phyloP scores from a whole-genome alignment of 2,113 vertebrate genomes.

The Progne subis region DNA sequence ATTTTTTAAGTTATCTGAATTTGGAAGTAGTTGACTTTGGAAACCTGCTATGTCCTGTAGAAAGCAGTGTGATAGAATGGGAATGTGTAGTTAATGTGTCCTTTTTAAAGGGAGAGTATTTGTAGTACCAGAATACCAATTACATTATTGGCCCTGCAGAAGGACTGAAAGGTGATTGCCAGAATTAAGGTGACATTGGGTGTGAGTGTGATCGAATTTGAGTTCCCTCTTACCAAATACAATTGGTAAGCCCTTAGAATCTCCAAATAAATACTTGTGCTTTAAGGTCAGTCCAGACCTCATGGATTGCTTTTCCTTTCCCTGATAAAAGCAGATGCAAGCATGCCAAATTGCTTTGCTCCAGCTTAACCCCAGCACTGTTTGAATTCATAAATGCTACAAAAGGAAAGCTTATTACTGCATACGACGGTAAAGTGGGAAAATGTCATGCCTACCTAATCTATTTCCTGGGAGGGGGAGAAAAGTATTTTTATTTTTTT shows the following conservation, averaged over 20 bases:
- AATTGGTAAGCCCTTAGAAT: conserved; percentile 45
- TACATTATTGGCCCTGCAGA: neutral
- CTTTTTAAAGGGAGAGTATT: neutral
- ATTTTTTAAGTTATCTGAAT: neutral
- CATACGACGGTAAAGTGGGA: conserved; percentile 36
- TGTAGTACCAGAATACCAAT: neutral
- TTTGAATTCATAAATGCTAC: conserved; percentile 69
- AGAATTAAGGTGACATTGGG: conserved; percentile 52
- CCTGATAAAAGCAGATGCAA: conserved; percentile 67
- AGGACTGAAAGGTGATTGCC: neutral
- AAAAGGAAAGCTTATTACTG: conserved; percentile 66
- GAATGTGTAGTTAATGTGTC: neutral
- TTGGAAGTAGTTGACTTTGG: neutral
- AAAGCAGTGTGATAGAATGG: neutral
- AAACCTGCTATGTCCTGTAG: neutral
- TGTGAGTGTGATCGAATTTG: conserved; percentile 11
- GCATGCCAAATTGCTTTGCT: conserved; percentile 76
- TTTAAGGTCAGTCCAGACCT: conserved; percentile 52
- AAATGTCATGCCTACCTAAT: conserved; percentile 66
- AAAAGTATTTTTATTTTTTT: conserved; percentile 55
- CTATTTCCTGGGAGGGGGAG: conserved; percentile 41
- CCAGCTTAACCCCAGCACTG: conserved; percentile 66
- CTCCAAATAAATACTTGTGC: conserved; percentile 48
- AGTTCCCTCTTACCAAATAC: conserved; percentile 39
- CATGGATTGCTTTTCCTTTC: conserved; percentile 60